Evolutionary conservation across 2,888 invertebrate species (phyloP), one percentile per base, ranked within the genome.

Genomic region (Criorhina ranunculi): DNA sequence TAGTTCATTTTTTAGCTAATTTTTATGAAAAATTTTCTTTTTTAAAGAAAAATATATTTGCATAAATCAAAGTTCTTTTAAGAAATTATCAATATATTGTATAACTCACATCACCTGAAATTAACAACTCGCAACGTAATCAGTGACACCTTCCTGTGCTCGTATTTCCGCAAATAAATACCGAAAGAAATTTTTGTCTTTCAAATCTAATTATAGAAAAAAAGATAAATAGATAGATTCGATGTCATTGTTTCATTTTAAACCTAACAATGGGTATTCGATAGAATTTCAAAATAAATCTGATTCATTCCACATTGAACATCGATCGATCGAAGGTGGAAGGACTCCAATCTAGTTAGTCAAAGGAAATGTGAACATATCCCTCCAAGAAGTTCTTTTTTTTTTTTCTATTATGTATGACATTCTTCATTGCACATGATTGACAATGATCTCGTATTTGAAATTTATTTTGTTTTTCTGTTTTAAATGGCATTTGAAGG

Each of bases 401-500:
- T 37, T 9, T 24, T 33, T 8, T 46, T 31, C 46, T 49, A 55
- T 70, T 64, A 66, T 66, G 57, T 33, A 37, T 5, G 64, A 80
- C 15, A 70, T 66, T 77, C 49, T 35, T 24, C 55, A 46, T 46
- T 24, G 40, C 33, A 11, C 24, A 37, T n/a, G 51, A 66, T 53
- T 75, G 67, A 79, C 73, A 75, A 79, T 64, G 64, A 51, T 55
- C 57, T 53, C n/a, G n/a, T n/a, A 31, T 70, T 55, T 70, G 49
- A 46, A 35, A 42, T 31, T 31, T 44, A 31, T 51, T 60, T 55
- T 35, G 15, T 42, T 11, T 42, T 11, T 78, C 31, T 81, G 31
- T 44, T 53, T 73, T 70, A 57, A 83, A 82, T 87, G 88, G 69
- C 88, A 87, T 86, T 86, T 88, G 83, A 87, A 87, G 87, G 87